Conservation (phyloP, 2,888 invertebrate genomes). For the Elysia crispata region DNA sequence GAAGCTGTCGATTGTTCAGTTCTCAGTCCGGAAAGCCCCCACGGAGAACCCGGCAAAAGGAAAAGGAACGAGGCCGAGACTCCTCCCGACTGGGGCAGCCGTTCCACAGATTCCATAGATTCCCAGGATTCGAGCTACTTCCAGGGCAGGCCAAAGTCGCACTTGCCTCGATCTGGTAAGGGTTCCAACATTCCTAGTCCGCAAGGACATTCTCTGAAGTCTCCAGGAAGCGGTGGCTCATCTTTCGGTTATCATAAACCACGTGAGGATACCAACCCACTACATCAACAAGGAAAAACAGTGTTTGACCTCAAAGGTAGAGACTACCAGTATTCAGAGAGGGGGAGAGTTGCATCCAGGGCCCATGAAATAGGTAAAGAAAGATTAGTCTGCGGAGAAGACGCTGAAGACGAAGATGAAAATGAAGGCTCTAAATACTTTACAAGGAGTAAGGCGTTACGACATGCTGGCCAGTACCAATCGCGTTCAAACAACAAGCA, state of each 20-base stretch:
- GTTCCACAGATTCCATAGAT: slow-evolving; percentile 12
- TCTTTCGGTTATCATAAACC: no score
- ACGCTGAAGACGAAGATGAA: slow-evolving; percentile 37
- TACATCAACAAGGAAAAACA: no score
- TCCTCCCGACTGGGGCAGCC: no score
- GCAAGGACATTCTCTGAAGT: no score
- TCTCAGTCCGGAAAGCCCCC: slow-evolving; percentile 39
- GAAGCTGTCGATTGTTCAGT: slow-evolving; percentile 43
- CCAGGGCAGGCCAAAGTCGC: slow-evolving; percentile 6
- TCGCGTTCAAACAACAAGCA: slow-evolving; percentile 61
- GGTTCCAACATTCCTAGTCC: no score
- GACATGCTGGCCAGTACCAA: slow-evolving; percentile 54
- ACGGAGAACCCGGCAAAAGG: slow-evolving; percentile 6
- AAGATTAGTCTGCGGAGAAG: no score
- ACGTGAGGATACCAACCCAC: no score
- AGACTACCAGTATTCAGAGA: no score
- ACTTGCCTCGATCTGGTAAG: not conserved
- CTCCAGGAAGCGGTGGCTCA: no score
- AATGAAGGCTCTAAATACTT: slow-evolving; percentile 51
- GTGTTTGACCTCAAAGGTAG: no score
- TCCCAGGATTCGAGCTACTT: slow-evolving; percentile 3
- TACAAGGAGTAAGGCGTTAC: not conserved
- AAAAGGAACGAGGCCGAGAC: not conserved
- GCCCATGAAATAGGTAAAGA: no score
- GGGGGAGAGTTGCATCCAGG: no score